phyloP scores from a whole-genome alignment of 2,797 vertebrate genomes.

The Eremophila alpestris region DNA sequence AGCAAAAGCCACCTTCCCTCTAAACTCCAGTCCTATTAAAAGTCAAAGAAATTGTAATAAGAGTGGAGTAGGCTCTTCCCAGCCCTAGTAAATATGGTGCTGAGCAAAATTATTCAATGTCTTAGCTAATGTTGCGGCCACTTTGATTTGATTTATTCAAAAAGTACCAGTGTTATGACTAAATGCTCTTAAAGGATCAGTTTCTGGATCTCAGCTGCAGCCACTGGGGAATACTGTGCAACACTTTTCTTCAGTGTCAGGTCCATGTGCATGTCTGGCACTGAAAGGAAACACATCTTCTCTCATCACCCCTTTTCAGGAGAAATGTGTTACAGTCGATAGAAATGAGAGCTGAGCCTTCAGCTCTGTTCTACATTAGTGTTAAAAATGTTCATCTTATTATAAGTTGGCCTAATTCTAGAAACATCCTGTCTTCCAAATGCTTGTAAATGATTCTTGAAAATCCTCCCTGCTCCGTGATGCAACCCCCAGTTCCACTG shows the following conservation, averaged over 20 bases:
- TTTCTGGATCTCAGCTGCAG: slow-evolving; percentile 8
- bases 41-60: not conserved
- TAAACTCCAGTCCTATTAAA: not conserved
- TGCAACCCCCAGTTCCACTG: not conserved
- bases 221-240: not conserved
- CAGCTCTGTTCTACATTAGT: slow-evolving; percentile 7
- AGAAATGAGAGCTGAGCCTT: not conserved
- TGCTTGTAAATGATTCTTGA: not conserved
- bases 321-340: not conserved
- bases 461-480: not conserved
- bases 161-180: not conserved
- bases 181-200: not conserved
- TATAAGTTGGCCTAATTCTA: not conserved
- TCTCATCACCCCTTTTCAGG: not conserved
- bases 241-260: not conserved
- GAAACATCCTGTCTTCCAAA: not conserved
- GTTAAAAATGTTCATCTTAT: slow-evolving; percentile 11
- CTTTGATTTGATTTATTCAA: slow-evolving; percentile 7
- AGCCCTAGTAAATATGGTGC: not conserved
- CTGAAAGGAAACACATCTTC: not conserved
- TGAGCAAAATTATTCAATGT: not conserved
- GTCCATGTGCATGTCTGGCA: slow-evolving; percentile 5
- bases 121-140: not conserved
- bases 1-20: not conserved
- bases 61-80: not conserved